Conservation (phyloP, 2,797 vertebrate species). For the Adrianichthys oophorus region DNA sequence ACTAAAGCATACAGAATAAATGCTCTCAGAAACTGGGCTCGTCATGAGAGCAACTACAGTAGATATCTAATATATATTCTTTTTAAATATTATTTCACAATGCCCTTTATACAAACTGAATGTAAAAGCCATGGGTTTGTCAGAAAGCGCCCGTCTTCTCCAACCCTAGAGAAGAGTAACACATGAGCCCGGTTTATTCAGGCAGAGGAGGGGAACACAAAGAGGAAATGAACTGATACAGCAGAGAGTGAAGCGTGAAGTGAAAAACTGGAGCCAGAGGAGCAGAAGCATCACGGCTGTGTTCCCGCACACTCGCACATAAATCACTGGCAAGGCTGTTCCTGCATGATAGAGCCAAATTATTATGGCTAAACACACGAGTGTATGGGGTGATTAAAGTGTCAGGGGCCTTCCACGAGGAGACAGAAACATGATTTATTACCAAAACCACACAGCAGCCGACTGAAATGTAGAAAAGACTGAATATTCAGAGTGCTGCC, state of each 20-base stretch:
- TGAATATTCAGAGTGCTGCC: conserved; percentile 22
- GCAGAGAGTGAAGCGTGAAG: conserved; percentile 35
- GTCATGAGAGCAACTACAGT: too few relatives aligned
- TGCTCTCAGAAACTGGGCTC: too few relatives aligned
- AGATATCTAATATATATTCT: too few relatives aligned
- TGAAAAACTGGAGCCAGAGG: conserved; percentile 29
- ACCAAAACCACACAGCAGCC: conserved; percentile 36
- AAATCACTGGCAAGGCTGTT: conserved; percentile 73
- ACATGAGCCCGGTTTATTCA: conserved; percentile 7
- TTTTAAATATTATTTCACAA: too few relatives aligned
- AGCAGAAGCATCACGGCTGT: conserved; percentile 16
- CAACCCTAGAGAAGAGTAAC: conserved; percentile 30
- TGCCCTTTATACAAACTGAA: neutral
- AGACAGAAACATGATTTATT: conserved; percentile 63
- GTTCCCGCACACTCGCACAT: conserved; percentile 51
- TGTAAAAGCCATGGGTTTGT: neutral
- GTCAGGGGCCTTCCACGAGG: conserved; percentile 49
- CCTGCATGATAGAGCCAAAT: conserved; percentile 76
- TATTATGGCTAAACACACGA: conserved; percentile 78
- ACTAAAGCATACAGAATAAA: too few relatives aligned
- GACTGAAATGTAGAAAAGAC: conserved; percentile 38
- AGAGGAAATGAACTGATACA: conserved; percentile 39
- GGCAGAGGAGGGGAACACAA: conserved; percentile 7
- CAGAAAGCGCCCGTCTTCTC: neutral
- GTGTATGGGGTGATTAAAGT: conserved; percentile 76